Evolutionary conservation across 1,140 invertebrate genomes (phyloP), one percentile per base, ranked within the genome.

Genomic region (Eumaeus atala): DNA sequence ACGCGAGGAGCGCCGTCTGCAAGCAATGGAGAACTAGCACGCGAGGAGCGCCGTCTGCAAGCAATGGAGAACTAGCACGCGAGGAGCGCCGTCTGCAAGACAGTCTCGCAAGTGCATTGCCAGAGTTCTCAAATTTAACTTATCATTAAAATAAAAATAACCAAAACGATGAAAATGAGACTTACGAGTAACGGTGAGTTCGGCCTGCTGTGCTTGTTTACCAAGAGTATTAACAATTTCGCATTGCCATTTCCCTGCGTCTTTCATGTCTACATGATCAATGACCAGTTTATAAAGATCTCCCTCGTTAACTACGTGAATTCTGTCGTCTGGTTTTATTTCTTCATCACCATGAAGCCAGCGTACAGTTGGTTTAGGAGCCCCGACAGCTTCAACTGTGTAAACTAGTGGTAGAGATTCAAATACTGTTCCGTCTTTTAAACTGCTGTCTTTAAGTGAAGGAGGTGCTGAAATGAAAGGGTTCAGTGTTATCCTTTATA

Each of bases 241-340:
- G 56, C 92, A 92, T 63, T 93, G 91, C 77, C 96, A 97, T 40
- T 91, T 87, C 10, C 95, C 96, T 14, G 91, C 91, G 76, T 97
- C 93, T 52, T 87, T 89, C 42, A 94, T 84, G 59, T 92, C 89
- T 0, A 92, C 88, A 49, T 92, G 92, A 14, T 89, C 88, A 1
- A 95, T 89, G 51, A 92, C 91, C 56, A 96, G 74, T 55, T 91
- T 91, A 74, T 93, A 95, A 14, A 89, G 89, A 56, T 95, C 92
- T 5, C 93, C 94, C 12, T 92, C 90, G 18, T 93, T 91, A 6
- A 88, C 85, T 8, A 93, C 90, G 47, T 91, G 91, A 5, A 92
- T 87, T 54, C 91, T 89, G 16, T 91, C 89, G 17, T 91, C 86
- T 0, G 89, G 64, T 42, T 90, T 90, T 1, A 95, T 77, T 17